Evolutionary conservation across 2,797 vertebrate genomes (phyloP).

Genomic region (Linurgus olivaceus): DNA sequence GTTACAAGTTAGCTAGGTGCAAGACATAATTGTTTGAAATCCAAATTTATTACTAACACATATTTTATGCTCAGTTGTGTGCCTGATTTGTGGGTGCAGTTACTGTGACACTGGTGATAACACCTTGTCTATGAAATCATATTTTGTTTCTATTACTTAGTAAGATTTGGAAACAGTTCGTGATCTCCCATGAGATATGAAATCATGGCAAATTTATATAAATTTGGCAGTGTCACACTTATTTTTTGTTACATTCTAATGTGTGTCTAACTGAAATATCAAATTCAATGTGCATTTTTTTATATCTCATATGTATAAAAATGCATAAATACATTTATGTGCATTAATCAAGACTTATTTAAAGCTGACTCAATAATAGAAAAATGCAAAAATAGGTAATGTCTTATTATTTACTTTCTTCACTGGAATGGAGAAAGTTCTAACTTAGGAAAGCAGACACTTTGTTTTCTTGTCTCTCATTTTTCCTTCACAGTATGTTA

Average conservation of each 20-base stretch:
- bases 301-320: not conserved
- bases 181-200: not conserved
- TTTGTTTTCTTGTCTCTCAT: not conserved
- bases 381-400: not conserved
- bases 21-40: not conserved
- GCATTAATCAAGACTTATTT: not conserved
- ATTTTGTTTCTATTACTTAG: constrained; percentile 3
- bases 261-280: constrained; percentile 6
- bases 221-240: not conserved
- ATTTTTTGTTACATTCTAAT: not conserved
- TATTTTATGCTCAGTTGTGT: not conserved
- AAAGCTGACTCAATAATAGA: not conserved
- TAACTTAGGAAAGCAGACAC: not conserved
- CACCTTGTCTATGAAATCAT: not conserved
- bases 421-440: not conserved
- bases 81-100: not conserved
- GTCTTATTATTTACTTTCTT: not conserved
- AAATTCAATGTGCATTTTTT: not conserved
- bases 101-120: not conserved
- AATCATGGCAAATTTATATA: not conserved
- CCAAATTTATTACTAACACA: not conserved
- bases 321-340: not conserved
- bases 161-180: constrained; percentile 10
- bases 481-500: not conserved
- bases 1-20: not conserved